These are phyloP conservation scores for Phaethon lepturus DNA, from an alignment of 2,113 vertebrate species.

Conservation along the genomic window DNA sequence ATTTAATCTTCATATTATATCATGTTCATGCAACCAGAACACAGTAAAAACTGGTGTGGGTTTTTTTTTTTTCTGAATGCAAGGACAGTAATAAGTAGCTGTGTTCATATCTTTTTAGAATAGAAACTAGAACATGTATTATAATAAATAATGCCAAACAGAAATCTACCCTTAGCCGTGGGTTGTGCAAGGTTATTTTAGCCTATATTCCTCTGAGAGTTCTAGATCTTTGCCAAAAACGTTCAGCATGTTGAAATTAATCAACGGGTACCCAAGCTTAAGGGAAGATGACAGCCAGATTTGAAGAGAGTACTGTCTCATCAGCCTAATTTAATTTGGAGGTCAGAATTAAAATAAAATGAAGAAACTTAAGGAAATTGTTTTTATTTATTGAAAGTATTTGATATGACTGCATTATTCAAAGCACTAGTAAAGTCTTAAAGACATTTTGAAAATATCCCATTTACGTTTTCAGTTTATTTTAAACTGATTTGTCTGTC, in stretches of 20 bases:
- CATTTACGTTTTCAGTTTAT: constrained; percentile 37
- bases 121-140: not conserved
- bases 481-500: constrained; percentile 32
- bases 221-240: not conserved
- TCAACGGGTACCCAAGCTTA: not conserved
- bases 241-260: not conserved
- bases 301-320: not conserved
- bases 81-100: not conserved
- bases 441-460: constrained; percentile 8
- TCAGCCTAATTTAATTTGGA: not conserved
- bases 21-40: not conserved
- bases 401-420: not conserved
- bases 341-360: not conserved
- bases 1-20: not conserved
- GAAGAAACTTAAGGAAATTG: not conserved
- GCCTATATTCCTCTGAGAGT: not conserved
- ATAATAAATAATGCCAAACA: not conserved
- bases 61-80: not conserved
- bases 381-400: not conserved
- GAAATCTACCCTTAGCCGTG: not conserved
- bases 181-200: not conserved
- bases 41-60: not conserved
- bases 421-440: not conserved
- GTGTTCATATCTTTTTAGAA: not conserved
- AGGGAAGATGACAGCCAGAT: not conserved